Conservation (phyloP, 2,113 vertebrate genomes). For the Nasalis larvatus region DNA sequence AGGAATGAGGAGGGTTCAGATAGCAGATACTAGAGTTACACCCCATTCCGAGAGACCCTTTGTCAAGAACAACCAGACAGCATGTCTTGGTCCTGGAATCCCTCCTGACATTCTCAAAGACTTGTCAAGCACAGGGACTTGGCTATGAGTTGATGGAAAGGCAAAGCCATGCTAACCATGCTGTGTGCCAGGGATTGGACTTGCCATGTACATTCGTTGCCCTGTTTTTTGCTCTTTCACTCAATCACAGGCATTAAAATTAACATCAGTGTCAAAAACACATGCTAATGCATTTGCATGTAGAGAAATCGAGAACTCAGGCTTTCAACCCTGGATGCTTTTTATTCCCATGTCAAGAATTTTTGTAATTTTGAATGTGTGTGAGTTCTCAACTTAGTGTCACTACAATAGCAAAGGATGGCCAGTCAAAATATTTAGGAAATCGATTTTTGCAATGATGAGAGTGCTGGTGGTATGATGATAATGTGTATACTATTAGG, state of each 20-base stretch:
- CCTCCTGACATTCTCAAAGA: background rate
- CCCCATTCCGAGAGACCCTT: background rate
- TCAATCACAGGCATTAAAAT: background rate
- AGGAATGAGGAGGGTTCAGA: background rate
- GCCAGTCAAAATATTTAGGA: background rate
- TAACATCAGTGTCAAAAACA: background rate
- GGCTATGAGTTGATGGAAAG: background rate
- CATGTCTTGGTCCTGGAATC: accelerated
- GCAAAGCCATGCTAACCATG: background rate
- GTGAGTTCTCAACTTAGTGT: background rate
- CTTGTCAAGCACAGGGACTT: background rate
- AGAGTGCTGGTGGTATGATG: background rate
- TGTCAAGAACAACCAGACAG: background rate
- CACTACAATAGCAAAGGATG: background rate
- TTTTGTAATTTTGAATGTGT: background rate
- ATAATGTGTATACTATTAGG: too few relatives aligned
- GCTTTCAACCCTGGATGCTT: background rate
- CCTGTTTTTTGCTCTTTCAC: background rate
- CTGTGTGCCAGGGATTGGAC: background rate
- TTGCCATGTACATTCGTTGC: background rate
- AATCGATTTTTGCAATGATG: background rate
- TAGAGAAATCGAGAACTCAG: background rate
- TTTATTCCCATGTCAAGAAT: background rate
- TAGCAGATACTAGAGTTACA: accelerated
- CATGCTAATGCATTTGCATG: accelerated